phyloP scores from a whole-genome alignment of 2,888 invertebrate species.

The Caradrina clavipalpis region DNA sequence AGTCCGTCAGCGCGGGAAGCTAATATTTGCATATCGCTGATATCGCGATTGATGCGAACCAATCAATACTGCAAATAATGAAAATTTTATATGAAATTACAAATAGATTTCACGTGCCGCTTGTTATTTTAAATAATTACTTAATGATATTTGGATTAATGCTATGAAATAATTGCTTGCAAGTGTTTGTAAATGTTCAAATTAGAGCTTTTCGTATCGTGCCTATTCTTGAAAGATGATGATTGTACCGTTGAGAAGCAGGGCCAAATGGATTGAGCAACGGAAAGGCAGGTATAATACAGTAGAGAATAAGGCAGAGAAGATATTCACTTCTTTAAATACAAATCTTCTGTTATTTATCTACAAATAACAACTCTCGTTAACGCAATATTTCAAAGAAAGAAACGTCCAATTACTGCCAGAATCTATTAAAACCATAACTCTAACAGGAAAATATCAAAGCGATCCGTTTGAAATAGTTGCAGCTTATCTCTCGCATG shows the following conservation, averaged over 20 bases:
- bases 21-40: conserved; percentile 90
- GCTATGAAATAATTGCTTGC: conserved; percentile 38
- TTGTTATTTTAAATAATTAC: conserved; percentile 71
- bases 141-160: conserved; percentile 54
- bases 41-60: conserved; percentile 89
- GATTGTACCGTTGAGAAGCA: background rate
- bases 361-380: background rate
- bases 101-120: conserved; percentile 78
- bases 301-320: background rate
- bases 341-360: background rate
- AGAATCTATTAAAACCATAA: conserved; percentile 16
- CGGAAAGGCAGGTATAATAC: background rate
- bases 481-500: conserved; percentile 68
- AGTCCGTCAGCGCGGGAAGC: conserved; percentile 82
- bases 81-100: conserved; percentile 85
- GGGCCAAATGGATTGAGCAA: background rate
- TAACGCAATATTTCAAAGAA: background rate
- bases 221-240: background rate
- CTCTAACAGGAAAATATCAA: conserved; percentile 43
- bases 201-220: background rate
- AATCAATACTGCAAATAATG: conserved; percentile 90
- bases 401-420: background rate
- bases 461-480: conserved; percentile 49
- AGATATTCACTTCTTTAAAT: background rate
- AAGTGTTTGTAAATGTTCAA: conserved; percentile 18